phyloP scores from a whole-genome alignment of 2,113 vertebrate species.

The Merops nubicus region DNA sequence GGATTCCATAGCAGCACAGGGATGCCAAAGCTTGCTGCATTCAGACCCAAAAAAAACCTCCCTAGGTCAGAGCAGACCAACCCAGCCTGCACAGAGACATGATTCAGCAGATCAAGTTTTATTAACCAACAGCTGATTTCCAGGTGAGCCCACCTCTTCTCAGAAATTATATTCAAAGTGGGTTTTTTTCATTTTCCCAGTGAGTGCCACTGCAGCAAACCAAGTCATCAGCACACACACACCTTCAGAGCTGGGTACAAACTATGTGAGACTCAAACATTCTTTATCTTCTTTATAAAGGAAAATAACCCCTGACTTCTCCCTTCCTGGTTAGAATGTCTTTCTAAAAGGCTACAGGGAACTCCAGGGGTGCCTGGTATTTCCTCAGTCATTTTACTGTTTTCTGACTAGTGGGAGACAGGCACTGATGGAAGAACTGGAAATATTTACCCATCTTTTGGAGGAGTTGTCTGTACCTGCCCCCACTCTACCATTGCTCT shows the following conservation, averaged over 20 bases:
- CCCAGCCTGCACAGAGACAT: neutral
- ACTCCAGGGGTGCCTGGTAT: neutral
- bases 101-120: neutral
- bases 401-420: neutral
- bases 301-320: neutral
- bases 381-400: neutral
- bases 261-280: fast-evolving
- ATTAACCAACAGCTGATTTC: neutral
- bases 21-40: neutral
- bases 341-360: neutral
- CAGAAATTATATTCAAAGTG: neutral
- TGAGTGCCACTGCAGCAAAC: neutral
- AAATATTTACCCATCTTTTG: neutral
- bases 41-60: neutral
- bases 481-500: neutral
- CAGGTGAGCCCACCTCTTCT: neutral
- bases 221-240: neutral
- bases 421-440: neutral
- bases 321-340: neutral
- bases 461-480: neutral
- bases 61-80: neutral
- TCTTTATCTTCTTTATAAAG: neutral
- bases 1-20: neutral
- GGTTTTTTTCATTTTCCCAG: neutral
- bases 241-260: neutral